Evolutionary conservation across 2,797 vertebrate genomes (phyloP), one percentile per base, ranked within the genome.

Genomic region (Pangasius djambal): DNA sequence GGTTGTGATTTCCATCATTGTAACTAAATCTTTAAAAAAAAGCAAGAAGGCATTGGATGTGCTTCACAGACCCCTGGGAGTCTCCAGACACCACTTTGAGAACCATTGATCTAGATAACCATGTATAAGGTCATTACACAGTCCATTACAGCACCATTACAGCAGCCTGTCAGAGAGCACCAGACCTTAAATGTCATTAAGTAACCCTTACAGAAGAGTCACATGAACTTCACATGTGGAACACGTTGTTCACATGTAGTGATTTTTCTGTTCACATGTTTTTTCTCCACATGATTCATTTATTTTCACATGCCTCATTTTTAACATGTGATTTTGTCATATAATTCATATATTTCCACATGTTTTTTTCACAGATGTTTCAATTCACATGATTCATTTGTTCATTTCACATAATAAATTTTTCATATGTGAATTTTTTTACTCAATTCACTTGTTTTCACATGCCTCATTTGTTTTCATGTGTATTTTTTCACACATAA

Each of bases 141-240:
- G 40, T 48, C 82, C 82, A 84, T 84, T 84, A 84, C 2, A 84
- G 82, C 28, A 20, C 61, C 82, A 84, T 67, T 50, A 84, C 8
- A 31, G 63, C 82, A 67, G 61, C 61, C 28, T 20, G n/a, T 50
- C 61, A 31, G 40, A 12, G n/a, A 50, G 61, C 61, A 83, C 9
- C 59, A 83, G 82, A 48, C 44, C 44, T 28, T 48, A 18, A 18
- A 48, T 63, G 37, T 63, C 57, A 63, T 81, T 81, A 81, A 81
- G 18, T 61, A 61, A 59, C 18, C 31, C 55, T 83, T 67, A 48
- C 13, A 48, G 13, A 48, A 65, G 9, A 40, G 55, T 61, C 34
- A 59, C 34, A 22, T 40, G 31, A 61, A 12, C 40, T 50, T 50
- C 63, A 84, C 61, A 4, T 67, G 82, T 40, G 8, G 48, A 15